A percentile compares a stretch with the other conserved stretches of the same genome.
These are phyloP conservation scores for Patiria miniata DNA, from an alignment of 35 echinoderm and acorn worm species.

Conservation along the genomic window DNA sequence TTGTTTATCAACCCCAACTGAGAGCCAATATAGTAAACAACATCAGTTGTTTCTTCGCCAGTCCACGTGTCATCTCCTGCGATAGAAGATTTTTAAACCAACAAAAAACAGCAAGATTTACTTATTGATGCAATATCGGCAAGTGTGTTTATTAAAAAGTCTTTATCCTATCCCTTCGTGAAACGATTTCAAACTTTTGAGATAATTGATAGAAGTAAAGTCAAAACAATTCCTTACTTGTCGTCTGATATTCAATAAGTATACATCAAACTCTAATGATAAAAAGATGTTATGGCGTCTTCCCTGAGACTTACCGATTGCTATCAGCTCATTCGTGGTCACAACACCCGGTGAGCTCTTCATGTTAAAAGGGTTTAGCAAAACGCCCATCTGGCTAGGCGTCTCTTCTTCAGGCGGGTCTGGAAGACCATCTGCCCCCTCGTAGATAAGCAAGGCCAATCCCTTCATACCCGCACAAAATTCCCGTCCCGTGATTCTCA, in stretches of 20 bases:
- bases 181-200: too few species aligned
- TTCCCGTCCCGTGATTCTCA: constrained; percentile 53
- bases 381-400: not conserved
- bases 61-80: too few species aligned
- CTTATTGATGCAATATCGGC: too few species aligned
- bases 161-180: too few species aligned
- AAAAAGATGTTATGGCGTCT: too few species aligned
- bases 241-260: too few species aligned
- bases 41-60: not conserved
- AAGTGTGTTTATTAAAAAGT: too few species aligned
- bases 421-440: not conserved
- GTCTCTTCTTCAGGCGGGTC: not conserved
- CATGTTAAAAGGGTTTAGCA: not conserved
- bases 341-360: not conserved
- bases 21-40: not conserved
- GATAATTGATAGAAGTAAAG: too few species aligned
- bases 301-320: not conserved
- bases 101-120: too few species aligned
- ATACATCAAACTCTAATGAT: too few species aligned
- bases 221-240: too few species aligned
- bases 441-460: not conserved
- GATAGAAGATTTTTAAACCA: too few species aligned
- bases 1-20: not conserved
- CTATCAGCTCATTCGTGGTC: not conserved
- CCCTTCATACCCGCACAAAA: not conserved